A percentile compares a stretch with the other conserved stretches of the same genome.
phyloP scores from a whole-genome alignment of 2,113 vertebrate genomes.

The Cyprinodon tularosa region DNA sequence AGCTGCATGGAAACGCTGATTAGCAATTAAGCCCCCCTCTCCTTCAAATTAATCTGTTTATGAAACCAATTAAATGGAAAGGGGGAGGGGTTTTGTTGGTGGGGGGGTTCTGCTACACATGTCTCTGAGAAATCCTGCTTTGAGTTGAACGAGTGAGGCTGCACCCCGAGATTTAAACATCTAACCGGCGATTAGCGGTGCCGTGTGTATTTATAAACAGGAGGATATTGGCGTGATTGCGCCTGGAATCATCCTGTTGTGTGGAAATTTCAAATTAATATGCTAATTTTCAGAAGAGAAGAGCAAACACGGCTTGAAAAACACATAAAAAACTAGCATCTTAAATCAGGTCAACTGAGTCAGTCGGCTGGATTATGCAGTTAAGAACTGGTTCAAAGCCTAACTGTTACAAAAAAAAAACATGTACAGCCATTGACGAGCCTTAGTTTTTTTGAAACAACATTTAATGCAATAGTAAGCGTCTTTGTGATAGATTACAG shows the following conservation, averaged over 20 bases:
- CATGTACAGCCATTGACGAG: conserved; percentile 45
- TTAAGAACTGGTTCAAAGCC: conserved; percentile 47
- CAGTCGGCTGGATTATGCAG: conserved; percentile 54
- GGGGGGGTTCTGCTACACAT: conserved; percentile 52
- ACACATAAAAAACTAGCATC: conserved; percentile 33
- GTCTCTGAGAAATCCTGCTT: conserved; percentile 74
- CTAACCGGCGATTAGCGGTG: conserved; percentile 74
- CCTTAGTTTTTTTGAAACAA: conserved; percentile 48
- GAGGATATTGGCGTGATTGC: conserved; percentile 68
- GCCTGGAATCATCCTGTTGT: conserved; percentile 63
- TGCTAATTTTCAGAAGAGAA: conserved; percentile 63
- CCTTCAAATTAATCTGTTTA: conserved; percentile 84
- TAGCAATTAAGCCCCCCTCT: conserved; percentile 80
- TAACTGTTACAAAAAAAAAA: conserved; percentile 42
- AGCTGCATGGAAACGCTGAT: conserved; percentile 76
- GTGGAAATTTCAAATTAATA: conserved; percentile 71
- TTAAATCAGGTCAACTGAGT: conserved; percentile 67
- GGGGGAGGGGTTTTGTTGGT: conserved; percentile 15
- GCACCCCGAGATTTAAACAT: conserved; percentile 74
- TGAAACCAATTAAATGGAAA: conserved; percentile 82
- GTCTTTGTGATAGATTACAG: conserved; percentile 77
- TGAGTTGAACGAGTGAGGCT: conserved; percentile 72
- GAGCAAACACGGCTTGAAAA: conserved; percentile 28
- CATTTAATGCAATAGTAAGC: conserved; percentile 73
- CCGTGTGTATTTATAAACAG: conserved; percentile 69